Conservation (phyloP, 2,113 vertebrate species). For the Poeciliopsis prolifica region DNA sequence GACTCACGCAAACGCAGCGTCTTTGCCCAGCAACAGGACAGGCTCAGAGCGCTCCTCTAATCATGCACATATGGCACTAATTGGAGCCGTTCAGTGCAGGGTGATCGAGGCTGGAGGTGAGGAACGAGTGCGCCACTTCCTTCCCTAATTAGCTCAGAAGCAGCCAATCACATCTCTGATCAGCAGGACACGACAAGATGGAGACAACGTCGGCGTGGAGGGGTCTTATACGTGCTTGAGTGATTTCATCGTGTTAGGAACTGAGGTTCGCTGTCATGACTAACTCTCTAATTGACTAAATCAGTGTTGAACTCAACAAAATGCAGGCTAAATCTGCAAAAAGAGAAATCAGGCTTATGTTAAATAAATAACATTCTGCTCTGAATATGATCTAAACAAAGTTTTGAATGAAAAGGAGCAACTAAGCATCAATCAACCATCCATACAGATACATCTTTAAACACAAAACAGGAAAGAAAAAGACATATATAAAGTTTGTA, state of each 20-base stretch:
- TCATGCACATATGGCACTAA: conserved; percentile 66
- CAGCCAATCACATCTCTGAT: conserved; percentile 52
- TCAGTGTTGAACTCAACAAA: neutral
- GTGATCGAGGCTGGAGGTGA: conserved; percentile 62
- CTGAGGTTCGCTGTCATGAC: neutral
- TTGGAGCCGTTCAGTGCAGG: conserved; percentile 67
- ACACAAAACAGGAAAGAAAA: too few relatives aligned
- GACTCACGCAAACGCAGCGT: conserved; percentile 1
- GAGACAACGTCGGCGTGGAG: conserved; percentile 3
- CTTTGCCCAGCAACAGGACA: conserved; percentile 63
- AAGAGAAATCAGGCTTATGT: too few relatives aligned
- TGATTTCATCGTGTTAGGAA: neutral
- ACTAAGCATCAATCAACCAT: too few relatives aligned
- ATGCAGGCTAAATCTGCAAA: neutral
- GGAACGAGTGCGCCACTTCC: conserved; percentile 63
- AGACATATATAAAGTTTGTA: too few relatives aligned
- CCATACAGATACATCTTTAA: too few relatives aligned
- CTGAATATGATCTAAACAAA: too few relatives aligned
- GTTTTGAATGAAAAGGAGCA: too few relatives aligned
- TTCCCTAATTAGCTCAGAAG: conserved; percentile 61
- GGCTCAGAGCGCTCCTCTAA: conserved; percentile 53
- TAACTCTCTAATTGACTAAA: neutral
- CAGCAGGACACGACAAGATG: conserved; percentile 25
- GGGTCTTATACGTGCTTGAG: conserved; percentile 3
- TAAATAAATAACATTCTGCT: too few relatives aligned